A percentile compares a stretch with the other conserved stretches of the same genome.
phyloP scores from a whole-genome alignment of 2,797 vertebrate genomes.

The Odontamblyopus lacepedii region DNA sequence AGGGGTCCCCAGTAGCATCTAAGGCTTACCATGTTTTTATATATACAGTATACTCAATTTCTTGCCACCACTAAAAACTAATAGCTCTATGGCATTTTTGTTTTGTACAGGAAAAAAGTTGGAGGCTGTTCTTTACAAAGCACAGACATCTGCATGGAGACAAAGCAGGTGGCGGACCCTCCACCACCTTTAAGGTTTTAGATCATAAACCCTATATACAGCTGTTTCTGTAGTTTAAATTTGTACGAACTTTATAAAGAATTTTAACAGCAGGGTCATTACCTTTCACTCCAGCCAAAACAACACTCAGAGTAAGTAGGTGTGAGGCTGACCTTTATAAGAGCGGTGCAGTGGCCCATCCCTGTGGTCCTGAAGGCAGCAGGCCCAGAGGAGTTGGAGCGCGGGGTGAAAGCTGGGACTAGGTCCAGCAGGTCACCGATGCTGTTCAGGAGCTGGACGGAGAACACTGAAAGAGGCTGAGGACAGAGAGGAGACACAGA shows the following conservation, averaged over 20 bases:
- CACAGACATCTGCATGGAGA: too few species aligned
- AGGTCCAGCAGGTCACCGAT: slow-evolving; percentile 89
- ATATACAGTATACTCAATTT: too few species aligned
- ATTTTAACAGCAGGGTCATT: slow-evolving; percentile 6
- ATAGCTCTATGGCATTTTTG: too few species aligned
- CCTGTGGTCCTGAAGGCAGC: slow-evolving; percentile 75
- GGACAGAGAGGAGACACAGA: background rate
- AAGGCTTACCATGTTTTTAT: too few species aligned
- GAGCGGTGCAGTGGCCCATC: slow-evolving; percentile 91
- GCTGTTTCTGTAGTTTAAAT: too few species aligned
- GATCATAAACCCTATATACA: too few species aligned
- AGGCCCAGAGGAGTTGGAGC: slow-evolving; percentile 53
- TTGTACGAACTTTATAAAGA: background rate
- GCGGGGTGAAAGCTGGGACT: slow-evolving; percentile 80
- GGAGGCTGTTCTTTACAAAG: too few species aligned
- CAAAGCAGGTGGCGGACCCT: too few species aligned
- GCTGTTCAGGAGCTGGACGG: slow-evolving; percentile 85
- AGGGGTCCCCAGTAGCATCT: too few species aligned
- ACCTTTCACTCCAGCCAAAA: slow-evolving; percentile 19
- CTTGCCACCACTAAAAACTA: too few species aligned
- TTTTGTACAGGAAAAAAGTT: too few species aligned
- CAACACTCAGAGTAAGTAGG: slow-evolving; percentile 37
- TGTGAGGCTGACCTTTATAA: slow-evolving; percentile 86
- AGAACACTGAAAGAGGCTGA: slow-evolving; percentile 82
- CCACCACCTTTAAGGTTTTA: too few species aligned